phyloP scores from a whole-genome alignment of 2,797 vertebrate species.

The Epinephelus awoara region DNA sequence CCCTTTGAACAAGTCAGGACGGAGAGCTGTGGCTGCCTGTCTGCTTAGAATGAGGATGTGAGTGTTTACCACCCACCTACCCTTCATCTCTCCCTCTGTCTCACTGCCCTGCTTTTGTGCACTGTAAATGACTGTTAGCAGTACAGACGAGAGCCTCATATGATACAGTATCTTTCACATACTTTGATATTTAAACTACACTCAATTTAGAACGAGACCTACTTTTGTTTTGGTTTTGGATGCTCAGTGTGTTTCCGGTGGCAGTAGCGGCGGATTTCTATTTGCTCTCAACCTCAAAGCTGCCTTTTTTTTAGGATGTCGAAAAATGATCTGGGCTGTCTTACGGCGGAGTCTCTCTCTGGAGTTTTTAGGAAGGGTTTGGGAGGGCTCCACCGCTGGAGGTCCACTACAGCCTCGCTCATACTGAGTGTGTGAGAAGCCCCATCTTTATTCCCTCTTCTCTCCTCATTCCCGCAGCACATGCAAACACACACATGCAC shows the following conservation, averaged over 20 bases:
- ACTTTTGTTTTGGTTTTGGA: slow-evolving; percentile 58
- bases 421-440: slow-evolving; percentile 59
- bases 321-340: slow-evolving; percentile 60
- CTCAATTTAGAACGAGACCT: slow-evolving; percentile 18
- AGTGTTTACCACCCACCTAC: slow-evolving; percentile 80
- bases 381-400: slow-evolving; percentile 58
- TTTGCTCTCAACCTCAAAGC: slow-evolving; percentile 60
- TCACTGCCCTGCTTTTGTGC: slow-evolving; percentile 42
- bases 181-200: slow-evolving; percentile 31
- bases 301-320: slow-evolving; percentile 36
- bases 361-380: slow-evolving; percentile 44
- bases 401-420: slow-evolving; percentile 69
- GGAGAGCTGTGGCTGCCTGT: slow-evolving; percentile 75
- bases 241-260: slow-evolving; percentile 41
- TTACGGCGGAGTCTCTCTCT: slow-evolving; percentile 49
- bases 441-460: slow-evolving; percentile 68
- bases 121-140: slow-evolving; percentile 32
- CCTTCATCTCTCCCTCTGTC: slow-evolving; percentile 52
- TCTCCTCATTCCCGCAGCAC: slow-evolving; percentile 58
- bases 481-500: slow-evolving; percentile 51
- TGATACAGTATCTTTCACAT: slow-evolving; percentile 6
- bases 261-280: slow-evolving; percentile 55
- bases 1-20: slow-evolving; percentile 86
- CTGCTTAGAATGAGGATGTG: slow-evolving; percentile 80
- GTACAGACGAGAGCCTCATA: not conserved